Conservation (phyloP, 2,888 invertebrate genomes). For the Calephelis perditalis region DNA sequence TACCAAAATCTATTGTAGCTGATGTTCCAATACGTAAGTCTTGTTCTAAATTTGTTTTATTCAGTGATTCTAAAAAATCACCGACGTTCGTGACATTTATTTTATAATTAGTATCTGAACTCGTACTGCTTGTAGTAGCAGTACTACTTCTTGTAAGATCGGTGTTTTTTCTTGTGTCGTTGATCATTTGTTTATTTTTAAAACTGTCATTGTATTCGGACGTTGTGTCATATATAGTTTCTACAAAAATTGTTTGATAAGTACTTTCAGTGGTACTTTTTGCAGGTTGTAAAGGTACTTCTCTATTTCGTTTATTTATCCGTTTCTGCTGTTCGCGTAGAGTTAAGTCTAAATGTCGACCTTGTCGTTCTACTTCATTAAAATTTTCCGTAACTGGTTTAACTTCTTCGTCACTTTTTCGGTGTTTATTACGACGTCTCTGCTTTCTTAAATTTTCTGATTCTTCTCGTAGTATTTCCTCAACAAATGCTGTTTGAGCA, state of each 20-base stretch:
- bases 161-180: neutral
- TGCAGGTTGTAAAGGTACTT: neutral
- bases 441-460: constrained; percentile 33
- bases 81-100: neutral
- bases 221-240: constrained; percentile 28
- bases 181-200: neutral
- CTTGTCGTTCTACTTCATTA: constrained; percentile 16
- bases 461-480: constrained; percentile 49
- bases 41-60: constrained; percentile 2
- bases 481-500: constrained; percentile 45
- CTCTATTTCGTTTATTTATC: constrained; percentile 25
- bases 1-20: constrained; percentile 19
- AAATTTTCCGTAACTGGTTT: constrained; percentile 23
- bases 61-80: neutral
- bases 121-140: neutral
- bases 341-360: constrained; percentile 33
- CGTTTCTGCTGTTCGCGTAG: constrained; percentile 24
- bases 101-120: neutral
- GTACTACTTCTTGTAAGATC: neutral
- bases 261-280: constrained; percentile 18
- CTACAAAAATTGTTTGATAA: constrained; percentile 31
- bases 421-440: constrained; percentile 18
- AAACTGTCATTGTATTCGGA: neutral
- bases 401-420: constrained; percentile 17
- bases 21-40: constrained; percentile 7